A percentile compares a stretch with the other conserved stretches of the same genome.
Evolutionary conservation across 2,888 invertebrate species (phyloP).

Genomic region (Chrysolina oricalcia): DNA sequence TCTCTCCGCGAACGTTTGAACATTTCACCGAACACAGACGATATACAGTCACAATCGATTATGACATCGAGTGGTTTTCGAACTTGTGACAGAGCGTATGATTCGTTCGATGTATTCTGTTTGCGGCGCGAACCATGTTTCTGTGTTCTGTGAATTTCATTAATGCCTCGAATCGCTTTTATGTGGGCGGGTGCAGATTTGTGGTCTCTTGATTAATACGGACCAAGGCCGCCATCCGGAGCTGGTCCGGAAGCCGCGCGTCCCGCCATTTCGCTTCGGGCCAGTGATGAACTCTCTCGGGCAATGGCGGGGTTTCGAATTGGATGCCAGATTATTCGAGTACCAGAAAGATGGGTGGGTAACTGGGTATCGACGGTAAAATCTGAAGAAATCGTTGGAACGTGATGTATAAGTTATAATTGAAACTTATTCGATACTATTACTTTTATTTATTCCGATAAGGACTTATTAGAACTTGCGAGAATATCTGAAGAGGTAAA

Average conservation of each 20-base stretch:
- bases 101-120: slow-evolving; percentile 14
- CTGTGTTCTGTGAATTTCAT: slow-evolving; percentile 61
- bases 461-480: no score
- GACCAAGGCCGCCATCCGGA: slow-evolving; percentile 59
- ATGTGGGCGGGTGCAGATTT: slow-evolving; percentile 68
- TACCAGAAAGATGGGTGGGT: background rate
- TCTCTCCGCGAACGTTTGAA: slow-evolving; percentile 39
- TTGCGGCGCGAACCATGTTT: slow-evolving; percentile 10
- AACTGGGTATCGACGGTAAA: no score
- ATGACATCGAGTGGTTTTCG: slow-evolving; percentile 41
- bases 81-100: slow-evolving; percentile 30
- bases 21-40: slow-evolving; percentile 41
- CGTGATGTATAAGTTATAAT: no score
- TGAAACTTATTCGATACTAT: no score
- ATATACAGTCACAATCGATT: slow-evolving; percentile 42
- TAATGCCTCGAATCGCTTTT: slow-evolving; percentile 65
- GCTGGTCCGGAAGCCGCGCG: slow-evolving; percentile 59
- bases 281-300: slow-evolving; percentile 27
- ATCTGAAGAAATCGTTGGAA: no score
- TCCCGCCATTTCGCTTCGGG: slow-evolving; percentile 60
- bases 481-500: no score
- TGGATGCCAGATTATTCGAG: background rate
- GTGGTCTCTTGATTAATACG: slow-evolving; percentile 70
- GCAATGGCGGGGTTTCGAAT: slow-evolving; percentile 11
- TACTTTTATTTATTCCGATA: no score